phyloP scores from a whole-genome alignment of 1,140 invertebrate species.

The Myzus persicae region DNA sequence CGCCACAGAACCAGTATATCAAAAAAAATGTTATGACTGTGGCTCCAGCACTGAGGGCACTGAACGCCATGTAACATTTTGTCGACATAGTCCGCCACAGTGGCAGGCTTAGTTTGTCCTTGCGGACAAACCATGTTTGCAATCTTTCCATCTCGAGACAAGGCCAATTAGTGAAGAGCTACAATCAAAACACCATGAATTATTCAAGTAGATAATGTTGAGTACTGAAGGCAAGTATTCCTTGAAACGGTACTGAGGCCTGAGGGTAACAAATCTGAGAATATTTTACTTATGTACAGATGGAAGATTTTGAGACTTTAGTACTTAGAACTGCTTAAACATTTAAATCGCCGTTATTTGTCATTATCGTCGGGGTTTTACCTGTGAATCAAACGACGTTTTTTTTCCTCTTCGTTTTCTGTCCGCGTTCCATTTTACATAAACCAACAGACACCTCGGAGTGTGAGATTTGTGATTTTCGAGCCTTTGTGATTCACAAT shows the following conservation, averaged over 20 bases:
- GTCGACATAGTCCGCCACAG: conserved; percentile 45
- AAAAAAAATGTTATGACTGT: conserved; percentile 74
- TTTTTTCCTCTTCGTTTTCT: conserved; percentile 47
- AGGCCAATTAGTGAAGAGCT: not conserved
- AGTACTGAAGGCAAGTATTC: not conserved
- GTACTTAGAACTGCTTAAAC: not conserved
- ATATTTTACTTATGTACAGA: not conserved
- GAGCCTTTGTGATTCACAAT: not conserved
- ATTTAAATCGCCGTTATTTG: not conserved
- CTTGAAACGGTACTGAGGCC: too few species aligned
- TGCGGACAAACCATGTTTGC: conserved; percentile 22
- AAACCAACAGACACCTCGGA: not conserved
- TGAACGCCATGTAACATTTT: conserved; percentile 50
- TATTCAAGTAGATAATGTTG: not conserved
- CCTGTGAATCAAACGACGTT: not conserved
- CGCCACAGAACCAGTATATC: conserved; percentile 83
- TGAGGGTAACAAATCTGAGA: too few species aligned
- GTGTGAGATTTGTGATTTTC: not conserved
- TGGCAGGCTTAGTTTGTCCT: conserved; percentile 4
- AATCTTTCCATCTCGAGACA: not conserved
- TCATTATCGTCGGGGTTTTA: not conserved
- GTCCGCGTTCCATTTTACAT: conserved; percentile 21
- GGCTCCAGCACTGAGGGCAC: conserved; percentile 64
- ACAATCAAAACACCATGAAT: not conserved
- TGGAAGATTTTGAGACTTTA: not conserved